Percentiles rank a stretch among this genome's conserved stretches.
These are phyloP conservation scores for Micropoecilia bifurca DNA, from an alignment of 2,797 vertebrate species.

Conservation along the genomic window DNA sequence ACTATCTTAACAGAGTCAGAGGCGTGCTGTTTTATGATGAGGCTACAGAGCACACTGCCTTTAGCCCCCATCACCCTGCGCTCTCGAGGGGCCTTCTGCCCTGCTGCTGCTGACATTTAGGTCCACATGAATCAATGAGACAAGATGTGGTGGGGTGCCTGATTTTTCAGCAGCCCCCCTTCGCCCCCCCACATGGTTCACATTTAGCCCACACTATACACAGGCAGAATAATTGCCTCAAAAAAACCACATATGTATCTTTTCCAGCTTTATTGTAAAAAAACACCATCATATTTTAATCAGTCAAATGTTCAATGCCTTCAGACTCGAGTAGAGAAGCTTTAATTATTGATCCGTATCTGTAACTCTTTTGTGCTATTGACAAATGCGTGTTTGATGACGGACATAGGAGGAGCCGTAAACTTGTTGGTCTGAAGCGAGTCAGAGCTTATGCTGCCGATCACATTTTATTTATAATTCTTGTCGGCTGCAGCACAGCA, in stretches of 20 bases:
- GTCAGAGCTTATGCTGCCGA: background rate
- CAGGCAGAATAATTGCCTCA: constrained; percentile 9
- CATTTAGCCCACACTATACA: constrained; percentile 50
- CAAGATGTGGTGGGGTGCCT: constrained; percentile 58
- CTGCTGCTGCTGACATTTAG: constrained; percentile 80
- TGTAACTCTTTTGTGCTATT: constrained; percentile 3
- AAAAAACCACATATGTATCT: background rate
- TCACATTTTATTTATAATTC: constrained; percentile 20
- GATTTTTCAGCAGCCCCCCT: constrained; percentile 46
- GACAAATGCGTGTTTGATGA: constrained; percentile 1
- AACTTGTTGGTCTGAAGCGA: background rate
- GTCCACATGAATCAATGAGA: constrained; percentile 80
- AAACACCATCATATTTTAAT: background rate
- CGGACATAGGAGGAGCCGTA: background rate
- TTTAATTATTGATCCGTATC: background rate
- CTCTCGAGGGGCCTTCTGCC: constrained; percentile 65
- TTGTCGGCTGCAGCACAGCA: constrained; percentile 15
- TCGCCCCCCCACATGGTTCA: constrained; percentile 40
- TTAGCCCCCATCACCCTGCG: constrained; percentile 57
- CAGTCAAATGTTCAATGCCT: background rate
- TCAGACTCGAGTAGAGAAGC: background rate
- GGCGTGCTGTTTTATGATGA: constrained; percentile 58
- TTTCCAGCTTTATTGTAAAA: background rate
- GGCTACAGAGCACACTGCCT: constrained; percentile 46
- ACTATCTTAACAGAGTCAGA: constrained; percentile 35